phyloP scores from a whole-genome alignment of 2,113 vertebrate genomes.

The Brachyhypopomus gauderio region DNA sequence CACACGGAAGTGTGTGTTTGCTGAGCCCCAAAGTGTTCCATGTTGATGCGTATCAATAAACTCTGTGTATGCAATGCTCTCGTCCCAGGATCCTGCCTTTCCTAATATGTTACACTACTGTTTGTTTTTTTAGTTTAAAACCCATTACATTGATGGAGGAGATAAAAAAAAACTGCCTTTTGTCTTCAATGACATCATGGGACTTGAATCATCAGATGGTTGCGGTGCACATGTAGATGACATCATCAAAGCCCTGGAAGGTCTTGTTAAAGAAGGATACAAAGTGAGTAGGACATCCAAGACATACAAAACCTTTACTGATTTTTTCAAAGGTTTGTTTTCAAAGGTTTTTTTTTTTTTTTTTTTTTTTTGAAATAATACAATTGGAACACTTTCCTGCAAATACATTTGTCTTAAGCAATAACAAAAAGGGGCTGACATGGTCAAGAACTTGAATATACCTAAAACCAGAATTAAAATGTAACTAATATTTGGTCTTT shows the following conservation, averaged over 20 bases:
- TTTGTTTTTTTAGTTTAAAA: slow-evolving; percentile 37
- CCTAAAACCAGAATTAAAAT: background rate
- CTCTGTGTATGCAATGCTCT: too few relatives aligned
- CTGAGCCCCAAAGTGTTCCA: too few relatives aligned
- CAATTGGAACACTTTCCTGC: too few relatives aligned
- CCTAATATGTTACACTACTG: background rate
- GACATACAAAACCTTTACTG: background rate
- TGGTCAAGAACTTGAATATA: background rate
- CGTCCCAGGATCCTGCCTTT: too few relatives aligned
- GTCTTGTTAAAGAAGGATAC: background rate
- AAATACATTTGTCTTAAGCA: too few relatives aligned
- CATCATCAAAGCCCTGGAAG: background rate
- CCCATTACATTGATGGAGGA: background rate
- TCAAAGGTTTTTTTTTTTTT: too few relatives aligned
- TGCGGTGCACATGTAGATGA: background rate
- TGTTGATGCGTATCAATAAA: too few relatives aligned
- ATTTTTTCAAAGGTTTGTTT: too few relatives aligned
- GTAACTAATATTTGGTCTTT: background rate
- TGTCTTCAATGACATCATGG: background rate
- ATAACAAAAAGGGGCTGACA: too few relatives aligned
- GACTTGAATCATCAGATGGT: background rate
- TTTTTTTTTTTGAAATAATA: too few relatives aligned
- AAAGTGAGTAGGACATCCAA: slow-evolving; percentile 1
- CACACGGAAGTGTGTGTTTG: too few relatives aligned
- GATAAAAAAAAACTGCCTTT: too few relatives aligned